These are phyloP conservation scores for Heterotis niloticus DNA, from an alignment of 2,113 vertebrate genomes.

Conservation along the genomic window DNA sequence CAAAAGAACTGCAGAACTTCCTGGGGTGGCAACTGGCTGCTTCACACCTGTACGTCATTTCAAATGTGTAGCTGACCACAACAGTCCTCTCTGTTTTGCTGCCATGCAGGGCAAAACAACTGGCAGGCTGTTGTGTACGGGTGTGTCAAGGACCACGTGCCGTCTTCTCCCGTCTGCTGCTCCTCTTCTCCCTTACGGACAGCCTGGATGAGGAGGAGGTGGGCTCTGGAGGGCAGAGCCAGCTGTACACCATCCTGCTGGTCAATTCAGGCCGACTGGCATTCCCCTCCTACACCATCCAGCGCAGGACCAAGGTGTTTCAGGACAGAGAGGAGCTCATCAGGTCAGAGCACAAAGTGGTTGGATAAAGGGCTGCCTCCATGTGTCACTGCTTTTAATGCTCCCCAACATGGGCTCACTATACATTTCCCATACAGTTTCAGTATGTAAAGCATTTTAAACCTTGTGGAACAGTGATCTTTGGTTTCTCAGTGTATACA, in stretches of 20 bases:
- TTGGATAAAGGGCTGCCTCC: background rate
- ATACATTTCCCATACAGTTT: background rate
- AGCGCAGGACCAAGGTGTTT: constrained; percentile 73
- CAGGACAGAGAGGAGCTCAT: constrained; percentile 84
- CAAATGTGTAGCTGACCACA: background rate
- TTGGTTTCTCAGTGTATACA: background rate
- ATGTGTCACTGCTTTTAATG: background rate
- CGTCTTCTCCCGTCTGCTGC: constrained; percentile 80
- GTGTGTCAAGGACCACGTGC: constrained; percentile 67
- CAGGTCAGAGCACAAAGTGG: constrained; percentile 57
- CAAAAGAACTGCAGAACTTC: too few species aligned
- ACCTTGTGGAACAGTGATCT: background rate
- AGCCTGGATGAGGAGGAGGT: constrained; percentile 82
- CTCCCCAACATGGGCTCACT: background rate
- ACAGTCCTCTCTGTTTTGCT: background rate
- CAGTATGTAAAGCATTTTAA: background rate
- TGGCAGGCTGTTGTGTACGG: constrained; percentile 73
- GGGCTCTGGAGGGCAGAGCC: constrained; percentile 75
- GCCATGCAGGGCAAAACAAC: constrained; percentile 72
- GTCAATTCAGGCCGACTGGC: constrained; percentile 77
- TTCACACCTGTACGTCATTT: background rate
- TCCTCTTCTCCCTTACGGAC: constrained; percentile 83
- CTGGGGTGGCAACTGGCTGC: too few species aligned
- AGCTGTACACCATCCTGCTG: constrained; percentile 80
- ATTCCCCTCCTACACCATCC: constrained; percentile 78